These are phyloP conservation scores for Drosophila stalkeri DNA, from an alignment of 2,888 invertebrate species.

Conservation along the genomic window DNA sequence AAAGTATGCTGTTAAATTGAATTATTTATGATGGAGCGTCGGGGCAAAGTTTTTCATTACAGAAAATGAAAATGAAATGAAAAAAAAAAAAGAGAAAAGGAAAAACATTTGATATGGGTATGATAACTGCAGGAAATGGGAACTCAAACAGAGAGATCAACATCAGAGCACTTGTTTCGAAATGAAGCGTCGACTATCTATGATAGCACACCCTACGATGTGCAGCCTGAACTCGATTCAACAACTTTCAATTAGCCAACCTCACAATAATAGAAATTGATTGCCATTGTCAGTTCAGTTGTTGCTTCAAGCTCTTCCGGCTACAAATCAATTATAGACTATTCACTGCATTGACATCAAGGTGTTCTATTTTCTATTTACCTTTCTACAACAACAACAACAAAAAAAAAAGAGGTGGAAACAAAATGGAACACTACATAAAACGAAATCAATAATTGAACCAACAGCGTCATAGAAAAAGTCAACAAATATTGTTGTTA, in stretches of 20 bases:
- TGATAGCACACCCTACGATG: constrained; percentile 13
- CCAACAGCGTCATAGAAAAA: constrained; percentile 41
- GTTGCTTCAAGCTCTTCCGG: constrained; percentile 43
- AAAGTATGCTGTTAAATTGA: constrained; percentile 67
- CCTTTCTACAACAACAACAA: constrained; percentile 24
- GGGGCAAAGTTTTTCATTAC: constrained; percentile 52
- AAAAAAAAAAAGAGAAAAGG: constrained; percentile 13
- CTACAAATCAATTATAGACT: constrained; percentile 70
- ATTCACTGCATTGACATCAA: constrained; percentile 9
- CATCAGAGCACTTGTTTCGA: constrained; percentile 9
- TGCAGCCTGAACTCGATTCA: constrained; percentile 21
- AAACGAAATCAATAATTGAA: constrained; percentile 45
- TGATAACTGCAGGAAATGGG: constrained; percentile 46
- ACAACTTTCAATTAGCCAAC: constrained; percentile 74
- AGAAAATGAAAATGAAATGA: constrained; percentile 14
- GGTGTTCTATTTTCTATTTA: constrained; percentile 29
- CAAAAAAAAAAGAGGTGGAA: neutral
- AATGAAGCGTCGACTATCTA: constrained; percentile 26
- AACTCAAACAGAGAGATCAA: constrained; percentile 7
- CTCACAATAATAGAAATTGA: constrained; percentile 72
- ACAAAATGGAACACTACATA: neutral
- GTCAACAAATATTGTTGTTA: constrained; percentile 33
- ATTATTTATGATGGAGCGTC: constrained; percentile 70
- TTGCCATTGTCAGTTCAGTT: constrained; percentile 72
- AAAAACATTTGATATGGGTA: constrained; percentile 52